Percentiles rank a stretch among this genome's conserved stretches.
Evolutionary conservation across 2,888 invertebrate genomes (phyloP).

Genomic region (Mycalesis mineus): DNA sequence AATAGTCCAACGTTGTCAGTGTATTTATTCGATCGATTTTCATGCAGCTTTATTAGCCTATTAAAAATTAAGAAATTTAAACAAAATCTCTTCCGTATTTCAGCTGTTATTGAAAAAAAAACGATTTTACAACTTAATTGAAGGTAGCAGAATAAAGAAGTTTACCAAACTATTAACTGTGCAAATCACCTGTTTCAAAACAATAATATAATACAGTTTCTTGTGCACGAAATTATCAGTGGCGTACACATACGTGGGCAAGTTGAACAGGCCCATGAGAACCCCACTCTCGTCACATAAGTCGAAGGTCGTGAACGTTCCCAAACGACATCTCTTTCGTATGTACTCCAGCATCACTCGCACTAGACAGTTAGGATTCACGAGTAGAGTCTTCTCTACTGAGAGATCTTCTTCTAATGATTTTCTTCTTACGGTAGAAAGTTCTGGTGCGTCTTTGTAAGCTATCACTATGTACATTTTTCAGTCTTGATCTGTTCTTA

Average conservation of each 20-base stretch:
- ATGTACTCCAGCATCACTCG: conserved; percentile 67
- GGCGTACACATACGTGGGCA: conserved; percentile 53
- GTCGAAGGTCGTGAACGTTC: conserved; percentile 54
- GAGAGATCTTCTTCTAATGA: conserved; percentile 44
- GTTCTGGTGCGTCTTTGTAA: conserved; percentile 60
- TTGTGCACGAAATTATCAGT: conserved; percentile 55
- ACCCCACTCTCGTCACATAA: conserved; percentile 53
- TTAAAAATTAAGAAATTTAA: no score
- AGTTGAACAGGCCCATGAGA: conserved; percentile 47
- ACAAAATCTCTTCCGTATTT: no score
- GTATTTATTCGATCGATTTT: no score
- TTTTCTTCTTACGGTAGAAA: conserved; percentile 37
- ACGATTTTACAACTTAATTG: no score
- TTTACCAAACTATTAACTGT: no score
- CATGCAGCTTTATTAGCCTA: no score
- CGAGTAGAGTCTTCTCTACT: conserved; percentile 52
- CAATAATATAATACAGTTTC: conserved; percentile 57
- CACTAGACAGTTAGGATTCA: conserved; percentile 61
- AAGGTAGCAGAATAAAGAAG: no score
- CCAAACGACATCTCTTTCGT: conserved; percentile 57
- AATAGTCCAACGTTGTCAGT: no score
- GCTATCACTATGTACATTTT: conserved; percentile 56
- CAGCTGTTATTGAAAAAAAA: no score
- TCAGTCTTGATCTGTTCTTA: background rate
- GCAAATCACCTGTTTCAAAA: conserved; percentile 44